Evolutionary conservation across 2,113 vertebrate species (phyloP).

Genomic region (Strix aluco): DNA sequence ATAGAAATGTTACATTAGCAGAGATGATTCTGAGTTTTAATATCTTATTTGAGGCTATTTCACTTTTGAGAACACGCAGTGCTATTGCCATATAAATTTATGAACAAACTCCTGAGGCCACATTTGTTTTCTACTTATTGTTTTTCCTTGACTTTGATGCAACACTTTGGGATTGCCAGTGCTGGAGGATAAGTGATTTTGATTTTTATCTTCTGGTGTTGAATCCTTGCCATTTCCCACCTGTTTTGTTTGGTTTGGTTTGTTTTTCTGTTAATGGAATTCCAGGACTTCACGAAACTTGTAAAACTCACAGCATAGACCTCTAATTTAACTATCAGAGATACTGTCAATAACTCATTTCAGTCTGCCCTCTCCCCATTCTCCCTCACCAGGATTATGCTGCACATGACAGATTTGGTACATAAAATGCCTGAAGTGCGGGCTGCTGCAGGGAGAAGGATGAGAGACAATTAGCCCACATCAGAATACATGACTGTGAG

Average conservation of each 20-base stretch:
- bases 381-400: not conserved
- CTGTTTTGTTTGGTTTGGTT: not conserved
- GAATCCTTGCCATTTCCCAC: not conserved
- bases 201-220: not conserved
- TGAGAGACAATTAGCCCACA: not conserved
- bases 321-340: not conserved
- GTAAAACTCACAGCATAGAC: not conserved
- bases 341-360: not conserved
- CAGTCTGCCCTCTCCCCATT: not conserved
- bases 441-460: not conserved
- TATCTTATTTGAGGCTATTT: conserved; percentile 23
- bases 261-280: not conserved
- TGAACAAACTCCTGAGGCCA: conserved; percentile 7
- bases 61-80: not conserved
- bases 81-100: conserved; percentile 60
- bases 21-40: conserved; percentile 9
- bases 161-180: conserved; percentile 28
- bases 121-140: conserved; percentile 51
- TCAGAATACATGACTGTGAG: not conserved
- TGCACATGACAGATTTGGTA: not conserved
- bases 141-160: conserved; percentile 53
- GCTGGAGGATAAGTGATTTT: conserved; percentile 24
- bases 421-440: not conserved
- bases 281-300: not conserved
- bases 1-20: conserved; percentile 38